Percentiles rank a stretch among this genome's conserved stretches.
phyloP scores from a whole-genome alignment of 2,888 invertebrate genomes.

The Dicycla oo region DNA sequence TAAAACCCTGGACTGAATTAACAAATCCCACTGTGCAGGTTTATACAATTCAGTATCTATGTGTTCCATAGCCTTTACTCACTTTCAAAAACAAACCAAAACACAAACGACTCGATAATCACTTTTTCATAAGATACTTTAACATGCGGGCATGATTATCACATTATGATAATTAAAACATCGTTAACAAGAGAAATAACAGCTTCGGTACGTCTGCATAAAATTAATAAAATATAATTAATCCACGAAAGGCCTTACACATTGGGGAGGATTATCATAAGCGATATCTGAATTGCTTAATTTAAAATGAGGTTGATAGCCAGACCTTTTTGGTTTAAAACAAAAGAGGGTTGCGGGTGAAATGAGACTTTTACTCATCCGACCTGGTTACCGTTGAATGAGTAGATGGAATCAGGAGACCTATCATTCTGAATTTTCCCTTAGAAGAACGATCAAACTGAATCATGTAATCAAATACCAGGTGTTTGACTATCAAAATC shows the following conservation, averaged over 20 bases:
- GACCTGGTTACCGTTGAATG: constrained; percentile 15
- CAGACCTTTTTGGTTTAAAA: constrained; percentile 58
- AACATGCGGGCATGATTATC: constrained; percentile 46
- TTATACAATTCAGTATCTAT: not conserved
- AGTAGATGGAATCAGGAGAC: constrained; percentile 1
- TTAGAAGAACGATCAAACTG: not conserved
- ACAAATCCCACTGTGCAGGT: not conserved
- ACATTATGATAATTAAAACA: constrained; percentile 52
- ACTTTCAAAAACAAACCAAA: constrained; percentile 31
- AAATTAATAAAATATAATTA: constrained; percentile 69
- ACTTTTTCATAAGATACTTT: constrained; percentile 40
- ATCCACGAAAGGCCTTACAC: constrained; percentile 60
- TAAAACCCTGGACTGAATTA: not conserved
- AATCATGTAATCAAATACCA: constrained; percentile 1
- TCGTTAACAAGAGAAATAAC: constrained; percentile 56
- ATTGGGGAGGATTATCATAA: constrained; percentile 69
- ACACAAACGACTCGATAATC: constrained; percentile 37
- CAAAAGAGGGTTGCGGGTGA: constrained; percentile 44
- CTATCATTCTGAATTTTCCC: not conserved
- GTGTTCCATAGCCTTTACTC: not conserved
- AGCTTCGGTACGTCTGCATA: constrained; percentile 66
- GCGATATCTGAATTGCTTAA: constrained; percentile 74
- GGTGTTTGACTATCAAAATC: constrained; percentile 1
- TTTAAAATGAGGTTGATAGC: constrained; percentile 66
- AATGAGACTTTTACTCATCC: constrained; percentile 6